Evolutionary conservation across 2,888 invertebrate genomes (phyloP), one percentile per base, ranked within the genome.

Genomic region (Euclidia mi): DNA sequence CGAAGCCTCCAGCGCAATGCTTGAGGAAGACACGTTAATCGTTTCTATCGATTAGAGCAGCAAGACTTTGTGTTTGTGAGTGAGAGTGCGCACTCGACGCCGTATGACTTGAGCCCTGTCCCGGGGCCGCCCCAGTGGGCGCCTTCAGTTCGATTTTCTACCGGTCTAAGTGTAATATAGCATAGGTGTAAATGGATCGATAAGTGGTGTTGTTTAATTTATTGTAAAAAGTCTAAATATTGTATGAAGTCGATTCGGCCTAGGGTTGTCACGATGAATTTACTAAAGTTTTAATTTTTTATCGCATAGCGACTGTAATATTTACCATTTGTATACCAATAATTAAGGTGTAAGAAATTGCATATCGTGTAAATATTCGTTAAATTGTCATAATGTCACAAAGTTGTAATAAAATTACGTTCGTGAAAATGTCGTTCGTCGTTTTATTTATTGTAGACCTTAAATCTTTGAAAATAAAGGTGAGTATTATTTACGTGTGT

Each of bases 301-400:
- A 89, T 89, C 89, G 91, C 89, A 79, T 84, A 87, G 89, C 90
- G 87, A 87, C 67, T 82, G 76, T 83, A 83, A 88, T 79, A 79
- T 78, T 81, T 79, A 83, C 85, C 81, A 78, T 88, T 85, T 88
- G 88, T 92, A 91, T 91, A 91, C 88, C 78, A 76, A 64, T 84
- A 69, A 68, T 76, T 76, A 69, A 74, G 65, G 64, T 92, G 90
- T 92, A 92, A 87, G 89, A 79, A 78, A 84, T 85, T n/a, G 94
- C 93, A 94, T 94, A 94, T 93, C 94, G 85, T 94, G 94, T 94
- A 92, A 91, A 93, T 92, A 93, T 85, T 88, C 80, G 78, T 85
- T 82, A 78, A 71, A 73, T 89, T 88, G 89, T 91, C 89, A 87
- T 83, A 83, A 85, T 90, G 87, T 90, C 83, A 77, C 68, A 86